A percentile compares a stretch with the other conserved stretches of the same genome.
Conservation (phyloP, 2,888 invertebrate species). For the Chymomyza fuscimana region DNA sequence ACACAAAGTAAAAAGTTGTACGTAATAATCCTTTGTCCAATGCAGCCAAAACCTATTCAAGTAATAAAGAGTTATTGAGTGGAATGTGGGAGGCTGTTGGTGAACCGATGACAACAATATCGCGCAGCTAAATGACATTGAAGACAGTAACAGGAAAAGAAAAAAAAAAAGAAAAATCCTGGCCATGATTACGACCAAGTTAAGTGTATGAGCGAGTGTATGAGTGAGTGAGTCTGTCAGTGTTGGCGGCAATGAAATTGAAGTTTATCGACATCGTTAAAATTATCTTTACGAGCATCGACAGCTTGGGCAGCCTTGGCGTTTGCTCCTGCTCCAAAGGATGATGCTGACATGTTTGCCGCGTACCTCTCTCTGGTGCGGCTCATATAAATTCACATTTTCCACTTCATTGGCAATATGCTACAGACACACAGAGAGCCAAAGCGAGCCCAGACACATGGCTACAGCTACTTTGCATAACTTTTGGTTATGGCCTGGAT, state of each 20-base stretch:
- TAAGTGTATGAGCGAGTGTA: background rate
- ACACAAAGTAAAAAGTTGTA: too few species aligned
- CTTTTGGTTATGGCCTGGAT: conserved; percentile 13
- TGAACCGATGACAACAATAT: background rate
- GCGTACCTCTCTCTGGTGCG: conserved; percentile 37
- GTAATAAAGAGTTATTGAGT: background rate
- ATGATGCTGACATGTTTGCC: conserved; percentile 23
- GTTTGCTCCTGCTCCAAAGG: conserved; percentile 15
- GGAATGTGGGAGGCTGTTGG: too few species aligned
- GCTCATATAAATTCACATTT: conserved; percentile 71
- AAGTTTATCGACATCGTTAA: conserved; percentile 74
- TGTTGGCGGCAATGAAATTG: conserved; percentile 64
- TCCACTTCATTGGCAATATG: conserved; percentile 64
- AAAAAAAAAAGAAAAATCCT: background rate
- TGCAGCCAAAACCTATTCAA: background rate
- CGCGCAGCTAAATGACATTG: background rate
- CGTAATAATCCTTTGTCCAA: background rate
- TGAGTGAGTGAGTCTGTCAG: background rate
- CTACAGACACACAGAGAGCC: background rate
- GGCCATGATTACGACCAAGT: background rate
- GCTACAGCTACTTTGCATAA: conserved; percentile 61
- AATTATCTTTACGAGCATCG: conserved; percentile 70
- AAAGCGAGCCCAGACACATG: conserved; percentile 10
- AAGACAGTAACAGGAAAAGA: background rate
- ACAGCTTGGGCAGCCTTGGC: conserved; percentile 28